A percentile compares a stretch with the other conserved stretches of the same genome.
phyloP scores from a whole-genome alignment of 2,113 vertebrate genomes.

The Leucosticte australis region DNA sequence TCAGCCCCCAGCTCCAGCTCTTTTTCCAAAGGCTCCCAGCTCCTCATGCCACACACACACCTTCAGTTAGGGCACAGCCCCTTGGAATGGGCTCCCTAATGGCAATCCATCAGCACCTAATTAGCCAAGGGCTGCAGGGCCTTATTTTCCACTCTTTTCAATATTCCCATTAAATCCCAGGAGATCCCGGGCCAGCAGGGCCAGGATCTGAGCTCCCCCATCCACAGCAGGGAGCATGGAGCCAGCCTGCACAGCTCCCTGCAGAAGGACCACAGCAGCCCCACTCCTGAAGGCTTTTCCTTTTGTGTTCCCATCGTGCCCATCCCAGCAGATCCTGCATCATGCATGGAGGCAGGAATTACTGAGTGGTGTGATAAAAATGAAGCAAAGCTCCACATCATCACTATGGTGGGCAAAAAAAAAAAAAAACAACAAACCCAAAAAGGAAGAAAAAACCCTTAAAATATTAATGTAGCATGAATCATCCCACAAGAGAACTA shows the following conservation, averaged over 20 bases:
- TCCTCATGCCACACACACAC: background rate
- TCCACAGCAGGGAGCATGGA: background rate
- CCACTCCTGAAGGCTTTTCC: background rate
- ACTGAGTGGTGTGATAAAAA: accelerated
- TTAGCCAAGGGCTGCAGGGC: background rate
- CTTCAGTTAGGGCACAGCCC: background rate
- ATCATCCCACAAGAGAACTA: background rate
- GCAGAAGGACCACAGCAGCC: background rate
- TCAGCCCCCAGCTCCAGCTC: background rate
- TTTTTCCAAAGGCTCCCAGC: conserved; percentile 4
- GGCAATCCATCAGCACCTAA: background rate
- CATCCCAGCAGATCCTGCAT: background rate
- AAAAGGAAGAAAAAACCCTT: background rate
- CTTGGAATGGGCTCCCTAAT: background rate
- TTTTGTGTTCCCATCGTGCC: background rate
- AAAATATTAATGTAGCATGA: background rate
- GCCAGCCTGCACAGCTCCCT: background rate
- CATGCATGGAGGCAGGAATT: background rate
- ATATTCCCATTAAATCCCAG: background rate
- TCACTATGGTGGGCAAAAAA: too few relatives aligned
- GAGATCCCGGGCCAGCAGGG: background rate
- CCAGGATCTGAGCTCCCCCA: accelerated
- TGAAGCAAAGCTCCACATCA: background rate
- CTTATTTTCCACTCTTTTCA: background rate
- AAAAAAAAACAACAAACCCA: too few relatives aligned